Evolutionary conservation across 2,113 vertebrate genomes (phyloP).

Genomic region (Cavia aperea): DNA sequence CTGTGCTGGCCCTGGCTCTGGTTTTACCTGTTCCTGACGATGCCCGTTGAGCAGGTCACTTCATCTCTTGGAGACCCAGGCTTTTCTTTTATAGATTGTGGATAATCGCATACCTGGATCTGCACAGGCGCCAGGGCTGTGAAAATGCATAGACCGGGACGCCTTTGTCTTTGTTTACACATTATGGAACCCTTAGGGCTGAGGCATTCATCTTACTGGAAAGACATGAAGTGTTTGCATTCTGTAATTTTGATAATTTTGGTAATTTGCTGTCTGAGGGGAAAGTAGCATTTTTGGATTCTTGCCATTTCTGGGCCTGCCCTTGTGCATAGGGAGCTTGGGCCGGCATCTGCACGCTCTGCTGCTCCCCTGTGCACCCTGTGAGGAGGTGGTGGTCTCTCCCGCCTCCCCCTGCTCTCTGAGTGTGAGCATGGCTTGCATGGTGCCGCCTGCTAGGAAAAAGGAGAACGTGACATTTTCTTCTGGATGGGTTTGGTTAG

Average conservation of each 20-base stretch:
- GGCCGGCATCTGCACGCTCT: neutral
- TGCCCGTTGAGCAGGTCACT: neutral
- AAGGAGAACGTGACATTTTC: neutral
- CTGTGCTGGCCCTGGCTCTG: too few relatives aligned
- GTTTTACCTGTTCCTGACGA: neutral
- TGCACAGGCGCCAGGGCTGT: neutral
- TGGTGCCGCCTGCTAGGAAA: slow-evolving; percentile 23
- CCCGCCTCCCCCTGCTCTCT: neutral
- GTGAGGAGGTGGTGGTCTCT: neutral
- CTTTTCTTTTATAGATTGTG: neutral
- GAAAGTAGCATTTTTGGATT: neutral
- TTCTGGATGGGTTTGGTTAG: slow-evolving; percentile 43
- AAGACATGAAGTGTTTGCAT: neutral
- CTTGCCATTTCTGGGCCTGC: neutral
- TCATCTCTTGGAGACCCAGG: neutral
- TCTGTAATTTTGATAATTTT: slow-evolving; percentile 7
- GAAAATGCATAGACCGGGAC: neutral
- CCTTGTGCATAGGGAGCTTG: neutral
- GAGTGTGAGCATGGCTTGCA: slow-evolving; percentile 9
- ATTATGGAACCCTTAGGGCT: neutral
- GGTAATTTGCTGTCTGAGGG: neutral
- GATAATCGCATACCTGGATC: neutral
- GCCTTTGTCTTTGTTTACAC: neutral
- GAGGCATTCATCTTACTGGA: neutral
- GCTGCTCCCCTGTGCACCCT: neutral